Evolutionary conservation across 2,113 vertebrate genomes (phyloP).

Genomic region (Nanorana parkeri): DNA sequence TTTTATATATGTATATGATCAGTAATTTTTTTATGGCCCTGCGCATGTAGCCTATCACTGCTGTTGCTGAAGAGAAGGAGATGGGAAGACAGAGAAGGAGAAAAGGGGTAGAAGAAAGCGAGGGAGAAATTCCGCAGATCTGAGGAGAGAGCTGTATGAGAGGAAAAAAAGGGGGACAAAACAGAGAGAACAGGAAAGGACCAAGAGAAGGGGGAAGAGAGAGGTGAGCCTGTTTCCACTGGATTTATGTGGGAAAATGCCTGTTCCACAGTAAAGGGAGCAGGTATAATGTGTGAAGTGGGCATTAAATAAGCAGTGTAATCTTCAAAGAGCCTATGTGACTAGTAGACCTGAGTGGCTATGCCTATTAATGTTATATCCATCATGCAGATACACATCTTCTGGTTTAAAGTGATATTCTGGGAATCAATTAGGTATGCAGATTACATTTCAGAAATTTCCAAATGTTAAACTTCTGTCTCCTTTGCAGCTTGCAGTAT

Average conservation of each 20-base stretch:
- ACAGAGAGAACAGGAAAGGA: neutral
- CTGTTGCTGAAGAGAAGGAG: too few relatives aligned
- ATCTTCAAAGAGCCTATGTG: conserved; percentile 76
- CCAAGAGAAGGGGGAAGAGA: neutral
- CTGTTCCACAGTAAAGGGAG: neutral
- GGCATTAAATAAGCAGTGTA: conserved; percentile 58
- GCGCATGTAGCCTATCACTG: too few relatives aligned
- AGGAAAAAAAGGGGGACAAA: neutral
- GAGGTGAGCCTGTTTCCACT: neutral
- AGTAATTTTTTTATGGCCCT: too few relatives aligned
- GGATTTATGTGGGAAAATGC: conserved; percentile 3
- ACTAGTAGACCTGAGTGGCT: conserved; percentile 80
- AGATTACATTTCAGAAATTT: conserved; percentile 81
- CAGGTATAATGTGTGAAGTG: conserved; percentile 44
- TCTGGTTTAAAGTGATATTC: conserved; percentile 82
- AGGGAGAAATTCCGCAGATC: too few relatives aligned
- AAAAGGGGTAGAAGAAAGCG: too few relatives aligned
- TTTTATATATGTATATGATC: too few relatives aligned
- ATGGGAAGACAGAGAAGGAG: too few relatives aligned
- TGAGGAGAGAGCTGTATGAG: too few relatives aligned
- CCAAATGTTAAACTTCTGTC: conserved; percentile 80
- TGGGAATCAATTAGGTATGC: conserved; percentile 85
- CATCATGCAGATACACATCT: conserved; percentile 81
- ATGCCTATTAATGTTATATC: conserved; percentile 82
- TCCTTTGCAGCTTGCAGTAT: conserved; percentile 71